Base-by-base conservation (phyloP, 2,113 vertebrate genomes). In the Myotis davidii region DNA sequence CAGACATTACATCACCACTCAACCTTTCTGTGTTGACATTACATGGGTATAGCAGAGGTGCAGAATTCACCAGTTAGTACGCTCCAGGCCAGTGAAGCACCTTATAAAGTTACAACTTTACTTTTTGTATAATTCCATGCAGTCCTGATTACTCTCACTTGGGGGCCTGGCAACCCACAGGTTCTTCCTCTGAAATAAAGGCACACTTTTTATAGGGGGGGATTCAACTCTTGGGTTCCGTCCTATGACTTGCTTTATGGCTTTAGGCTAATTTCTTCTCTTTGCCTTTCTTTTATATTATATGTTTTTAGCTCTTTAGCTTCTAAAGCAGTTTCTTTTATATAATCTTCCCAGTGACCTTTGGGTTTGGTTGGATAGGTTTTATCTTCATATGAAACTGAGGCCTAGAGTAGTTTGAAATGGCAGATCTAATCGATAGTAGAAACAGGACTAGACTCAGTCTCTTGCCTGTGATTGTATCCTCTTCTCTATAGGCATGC, bases 1-100 rank as follows among this genome's bases (percentile, higher is more conserved):
- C 98, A 99, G 98, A 99, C 98, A 98, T 99, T 98, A 98, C 98
- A 90, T 99, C 99, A 99, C 90, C 97, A 94, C 93, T 96, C 94
- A 98, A 95, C 93, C 97, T 98, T 97, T 95, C 98, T 98, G 96
- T 98, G 97, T 98, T 98, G 98, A 98, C 98, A 97, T 97, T 98
- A 98, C 96, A 84, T 86, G 97, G 97, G 96, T 98, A 97, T 87
- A 98, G 85, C 91, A 95, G 96, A 97, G 97, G 97, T 97, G 95
- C 95, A 96, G 93, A 98, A 98, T 98, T 97, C 32, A 82, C 77
- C 2, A 82, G 86, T 97, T 85, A 72, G 0, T 29, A 94, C 67
- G 29, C 77, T 97, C 59, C 88, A 91, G 90, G 34, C 89, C 88
- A 83, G 85, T 97, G 90, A 94, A 89, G n/a, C 39, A 93, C 96